These are phyloP conservation scores for Noctua janthe DNA, from an alignment of 2,888 invertebrate species.

Conservation along the genomic window DNA sequence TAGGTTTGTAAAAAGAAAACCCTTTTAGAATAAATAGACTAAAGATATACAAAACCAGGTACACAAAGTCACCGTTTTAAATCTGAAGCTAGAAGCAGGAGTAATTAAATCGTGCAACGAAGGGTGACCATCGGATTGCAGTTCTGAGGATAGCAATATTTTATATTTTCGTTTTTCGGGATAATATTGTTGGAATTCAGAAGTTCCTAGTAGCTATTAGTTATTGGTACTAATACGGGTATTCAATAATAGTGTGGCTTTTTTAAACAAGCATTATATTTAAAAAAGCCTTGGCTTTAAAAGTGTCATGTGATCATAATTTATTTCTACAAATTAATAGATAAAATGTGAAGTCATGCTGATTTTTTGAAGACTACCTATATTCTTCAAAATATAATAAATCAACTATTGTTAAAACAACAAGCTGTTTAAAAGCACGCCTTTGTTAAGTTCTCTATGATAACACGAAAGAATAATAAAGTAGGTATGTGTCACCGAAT, in stretches of 20 bases:
- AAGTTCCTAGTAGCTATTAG: not conserved
- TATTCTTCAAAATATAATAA: not conserved
- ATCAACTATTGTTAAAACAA: not conserved
- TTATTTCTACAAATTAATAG: no score
- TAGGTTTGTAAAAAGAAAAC: slow-evolving; percentile 6
- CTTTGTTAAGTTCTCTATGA: not conserved
- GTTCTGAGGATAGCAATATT: slow-evolving; percentile 16
- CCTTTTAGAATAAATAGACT: slow-evolving; percentile 33
- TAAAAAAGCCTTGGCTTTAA: not conserved
- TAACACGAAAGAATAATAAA: slow-evolving; percentile 5
- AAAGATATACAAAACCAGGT: slow-evolving; percentile 40
- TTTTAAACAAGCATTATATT: no score
- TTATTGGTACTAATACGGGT: not conserved
- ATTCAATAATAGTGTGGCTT: not conserved
- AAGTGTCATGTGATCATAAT: not conserved
- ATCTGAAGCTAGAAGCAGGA: slow-evolving; percentile 60
- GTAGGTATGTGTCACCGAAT: slow-evolving; percentile 13
- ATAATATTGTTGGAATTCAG: not conserved
- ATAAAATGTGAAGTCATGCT: not conserved
- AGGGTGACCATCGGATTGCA: slow-evolving; percentile 51
- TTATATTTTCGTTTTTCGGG: not conserved
- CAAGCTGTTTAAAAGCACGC: not conserved
- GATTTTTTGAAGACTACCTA: not conserved
- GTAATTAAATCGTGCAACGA: slow-evolving; percentile 70
- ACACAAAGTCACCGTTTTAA: slow-evolving; percentile 64